A percentile compares a stretch with the other conserved stretches of the same genome.
These are phyloP conservation scores for Synaphobranchus kaupii DNA, from an alignment of 2,797 vertebrate species.

Conservation along the genomic window DNA sequence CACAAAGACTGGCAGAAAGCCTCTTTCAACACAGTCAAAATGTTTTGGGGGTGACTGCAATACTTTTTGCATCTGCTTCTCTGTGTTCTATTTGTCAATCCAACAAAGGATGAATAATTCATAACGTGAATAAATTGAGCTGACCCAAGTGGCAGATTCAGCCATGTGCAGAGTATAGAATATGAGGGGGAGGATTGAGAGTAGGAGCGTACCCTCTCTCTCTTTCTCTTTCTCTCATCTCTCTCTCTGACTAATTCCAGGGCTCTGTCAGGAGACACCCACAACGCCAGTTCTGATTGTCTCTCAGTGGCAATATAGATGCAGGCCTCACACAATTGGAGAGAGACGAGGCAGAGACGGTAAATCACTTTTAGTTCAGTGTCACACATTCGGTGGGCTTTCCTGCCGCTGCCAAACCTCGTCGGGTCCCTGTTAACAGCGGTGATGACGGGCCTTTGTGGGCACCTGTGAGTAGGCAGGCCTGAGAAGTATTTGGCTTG, in stretches of 20 bases:
- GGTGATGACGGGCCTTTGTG: neutral
- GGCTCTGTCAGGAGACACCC: constrained; percentile 15
- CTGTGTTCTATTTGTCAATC: constrained; percentile 6
- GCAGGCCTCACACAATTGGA: neutral
- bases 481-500: neutral
- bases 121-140: neutral
- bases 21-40: neutral
- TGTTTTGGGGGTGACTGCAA: neutral
- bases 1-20: neutral
- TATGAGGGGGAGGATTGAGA: neutral
- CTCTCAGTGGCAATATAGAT: neutral
- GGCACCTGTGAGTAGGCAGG: neutral
- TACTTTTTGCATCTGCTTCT: neutral
- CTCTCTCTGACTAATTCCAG: constrained; percentile 24
- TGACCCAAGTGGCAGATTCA: constrained; percentile 11
- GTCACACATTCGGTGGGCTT: neutral
- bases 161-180: neutral
- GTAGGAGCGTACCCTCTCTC: neutral
- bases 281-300: neutral
- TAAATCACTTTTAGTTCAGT: neutral
- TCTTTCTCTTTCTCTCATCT: neutral
- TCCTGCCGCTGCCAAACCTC: neutral
- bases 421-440: neutral
- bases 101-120: neutral
- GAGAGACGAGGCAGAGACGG: neutral